phyloP scores from a whole-genome alignment of 2,888 invertebrate genomes.

The Chouioia cunea region DNA sequence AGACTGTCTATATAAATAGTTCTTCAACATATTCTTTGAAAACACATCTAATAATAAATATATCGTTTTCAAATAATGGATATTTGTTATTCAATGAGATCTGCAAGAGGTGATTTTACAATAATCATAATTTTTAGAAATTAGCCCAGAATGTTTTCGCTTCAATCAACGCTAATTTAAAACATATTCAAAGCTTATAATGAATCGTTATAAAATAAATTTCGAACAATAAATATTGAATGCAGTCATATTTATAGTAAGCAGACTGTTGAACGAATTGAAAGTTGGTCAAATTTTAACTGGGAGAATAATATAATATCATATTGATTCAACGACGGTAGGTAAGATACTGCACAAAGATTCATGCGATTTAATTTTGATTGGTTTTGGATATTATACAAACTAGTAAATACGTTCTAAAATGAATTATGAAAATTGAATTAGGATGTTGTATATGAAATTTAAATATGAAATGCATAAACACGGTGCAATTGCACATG shows the following conservation, averaged over 20 bases:
- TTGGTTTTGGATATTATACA: slow-evolving; percentile 22
- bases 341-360: too few species aligned
- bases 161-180: too few species aligned
- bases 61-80: neutral
- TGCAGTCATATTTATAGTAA: too few species aligned
- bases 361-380: neutral
- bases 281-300: too few species aligned
- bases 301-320: too few species aligned
- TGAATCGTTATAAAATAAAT: too few species aligned
- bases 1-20: neutral
- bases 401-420: slow-evolving; percentile 28
- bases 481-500: slow-evolving; percentile 3
- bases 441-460: slow-evolving; percentile 25
- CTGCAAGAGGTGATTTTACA: slow-evolving; percentile 37
- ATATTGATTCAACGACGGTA: too few species aligned
- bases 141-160: too few species aligned
- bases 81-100: too few species aligned
- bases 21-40: neutral
- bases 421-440: slow-evolving; percentile 33
- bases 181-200: too few species aligned
- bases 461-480: slow-evolving; percentile 14
- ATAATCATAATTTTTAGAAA: slow-evolving; percentile 41
- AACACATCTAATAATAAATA: neutral
- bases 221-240: too few species aligned
- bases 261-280: too few species aligned